These are phyloP conservation scores for Aspidapion aeneum DNA, from an alignment of 2,888 invertebrate genomes.

Conservation along the genomic window DNA sequence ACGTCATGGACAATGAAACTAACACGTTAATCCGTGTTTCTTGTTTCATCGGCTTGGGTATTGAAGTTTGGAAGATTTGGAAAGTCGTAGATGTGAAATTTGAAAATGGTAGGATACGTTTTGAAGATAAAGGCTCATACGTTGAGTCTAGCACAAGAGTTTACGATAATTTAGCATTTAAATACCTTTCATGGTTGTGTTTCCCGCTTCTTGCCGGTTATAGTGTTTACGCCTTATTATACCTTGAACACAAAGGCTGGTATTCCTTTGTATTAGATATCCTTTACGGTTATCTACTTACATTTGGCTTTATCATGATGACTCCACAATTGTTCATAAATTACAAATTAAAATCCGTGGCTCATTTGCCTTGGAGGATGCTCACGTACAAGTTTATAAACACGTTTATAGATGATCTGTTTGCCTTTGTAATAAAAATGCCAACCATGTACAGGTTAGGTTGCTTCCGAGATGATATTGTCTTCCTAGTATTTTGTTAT, in stretches of 20 bases:
- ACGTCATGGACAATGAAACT: constrained; percentile 98
- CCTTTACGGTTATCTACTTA: constrained; percentile 96
- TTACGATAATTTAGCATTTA: constrained; percentile 94
- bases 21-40: constrained; percentile 94
- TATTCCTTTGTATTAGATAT: constrained; percentile 96
- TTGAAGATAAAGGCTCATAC: constrained; percentile 96
- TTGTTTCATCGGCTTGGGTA: constrained; percentile 90
- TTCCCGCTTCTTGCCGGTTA: constrained; percentile 94
- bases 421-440: constrained; percentile 99
- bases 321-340: constrained; percentile 99
- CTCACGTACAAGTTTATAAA: constrained; percentile 99
- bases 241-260: constrained; percentile 98
- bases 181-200: constrained; percentile 93
- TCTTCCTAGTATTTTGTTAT: constrained; percentile 98
- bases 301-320: constrained; percentile 99
- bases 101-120: constrained; percentile 73
- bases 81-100: constrained; percentile 87
- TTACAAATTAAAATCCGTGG: constrained; percentile 98
- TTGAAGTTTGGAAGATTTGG: constrained; percentile 99
- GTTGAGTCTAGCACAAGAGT: constrained; percentile 89
- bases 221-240: constrained; percentile 90
- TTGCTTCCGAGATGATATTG: constrained; percentile 97
- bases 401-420: constrained; percentile 99
- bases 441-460: constrained; percentile 97
- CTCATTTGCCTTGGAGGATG: constrained; percentile 99